Conservation (phyloP, 2,113 vertebrate species). For the Cynocephalus volans region DNA sequence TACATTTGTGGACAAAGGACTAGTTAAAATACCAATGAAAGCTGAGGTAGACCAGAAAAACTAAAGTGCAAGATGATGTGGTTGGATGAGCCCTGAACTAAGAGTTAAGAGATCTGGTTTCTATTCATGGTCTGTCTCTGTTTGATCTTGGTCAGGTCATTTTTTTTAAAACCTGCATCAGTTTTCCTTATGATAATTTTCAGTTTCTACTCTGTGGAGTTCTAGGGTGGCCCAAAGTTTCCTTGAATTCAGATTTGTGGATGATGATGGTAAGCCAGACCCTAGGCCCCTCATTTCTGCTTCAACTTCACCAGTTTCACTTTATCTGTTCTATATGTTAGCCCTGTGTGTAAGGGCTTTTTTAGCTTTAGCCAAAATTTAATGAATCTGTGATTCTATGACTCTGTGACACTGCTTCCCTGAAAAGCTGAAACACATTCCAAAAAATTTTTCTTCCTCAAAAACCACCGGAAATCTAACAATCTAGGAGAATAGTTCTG, state of each 20-base stretch:
- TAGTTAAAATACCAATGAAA: background rate
- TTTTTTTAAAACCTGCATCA: background rate
- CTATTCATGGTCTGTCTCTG: background rate
- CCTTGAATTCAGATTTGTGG: background rate
- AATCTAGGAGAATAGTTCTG: background rate
- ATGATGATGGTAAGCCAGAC: background rate
- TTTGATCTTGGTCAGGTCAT: background rate
- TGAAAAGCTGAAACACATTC: conserved; percentile 28
- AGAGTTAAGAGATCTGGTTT: background rate
- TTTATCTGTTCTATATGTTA: background rate
- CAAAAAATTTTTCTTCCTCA: background rate
- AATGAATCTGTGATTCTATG: background rate
- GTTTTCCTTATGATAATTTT: conserved; percentile 6
- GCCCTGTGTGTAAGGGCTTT: background rate
- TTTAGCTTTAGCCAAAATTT: background rate
- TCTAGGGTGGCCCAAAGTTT: background rate
- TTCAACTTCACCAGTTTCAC: background rate
- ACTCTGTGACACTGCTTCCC: background rate
- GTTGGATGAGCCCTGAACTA: background rate
- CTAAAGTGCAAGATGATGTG: background rate
- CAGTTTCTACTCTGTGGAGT: background rate
- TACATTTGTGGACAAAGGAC: background rate
- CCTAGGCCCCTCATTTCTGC: background rate
- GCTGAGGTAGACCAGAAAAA: background rate
- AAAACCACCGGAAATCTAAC: conserved; percentile 31